A percentile compares a stretch with the other conserved stretches of the same genome.
Conservation (phyloP, 2,113 vertebrate genomes). For the Chaetodon auriga region DNA sequence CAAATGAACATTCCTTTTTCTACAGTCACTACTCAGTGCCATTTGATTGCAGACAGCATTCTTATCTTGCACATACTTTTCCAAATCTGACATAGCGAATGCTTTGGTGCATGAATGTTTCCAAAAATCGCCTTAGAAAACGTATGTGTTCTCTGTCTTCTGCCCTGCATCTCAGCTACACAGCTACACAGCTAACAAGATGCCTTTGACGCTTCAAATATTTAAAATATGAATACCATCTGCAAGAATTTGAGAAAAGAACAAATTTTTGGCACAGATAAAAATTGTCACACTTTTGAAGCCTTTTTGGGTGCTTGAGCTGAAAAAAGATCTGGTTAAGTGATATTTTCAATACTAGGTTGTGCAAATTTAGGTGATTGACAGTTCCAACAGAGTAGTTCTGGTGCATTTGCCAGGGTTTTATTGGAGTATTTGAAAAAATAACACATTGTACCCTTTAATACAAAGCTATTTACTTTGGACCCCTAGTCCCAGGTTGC, state of each 20-base stretch:
- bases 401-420: background rate
- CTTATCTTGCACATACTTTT: slow-evolving; percentile 1
- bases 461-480: background rate
- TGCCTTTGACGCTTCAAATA: slow-evolving; percentile 38
- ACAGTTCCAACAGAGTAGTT: background rate
- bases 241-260: background rate
- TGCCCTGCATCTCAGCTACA: background rate
- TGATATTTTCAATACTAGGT: background rate
- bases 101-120: slow-evolving; percentile 28
- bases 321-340: background rate
- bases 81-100: slow-evolving; percentile 16
- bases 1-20: slow-evolving; percentile 4
- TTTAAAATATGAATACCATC: slow-evolving; percentile 1
- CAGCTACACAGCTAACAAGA: background rate
- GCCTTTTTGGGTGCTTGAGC: background rate
- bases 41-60: slow-evolving; percentile 6
- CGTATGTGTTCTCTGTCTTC: background rate
- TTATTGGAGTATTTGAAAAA: no score
- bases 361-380: slow-evolving; percentile 12
- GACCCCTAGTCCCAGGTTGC: background rate
- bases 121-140: background rate
- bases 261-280: slow-evolving; percentile 8
- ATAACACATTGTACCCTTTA: no score
- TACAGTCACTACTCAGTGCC: background rate
- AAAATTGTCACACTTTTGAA: background rate